phyloP scores from a whole-genome alignment of 2,888 invertebrate species.

The Coelopa pilipes region DNA sequence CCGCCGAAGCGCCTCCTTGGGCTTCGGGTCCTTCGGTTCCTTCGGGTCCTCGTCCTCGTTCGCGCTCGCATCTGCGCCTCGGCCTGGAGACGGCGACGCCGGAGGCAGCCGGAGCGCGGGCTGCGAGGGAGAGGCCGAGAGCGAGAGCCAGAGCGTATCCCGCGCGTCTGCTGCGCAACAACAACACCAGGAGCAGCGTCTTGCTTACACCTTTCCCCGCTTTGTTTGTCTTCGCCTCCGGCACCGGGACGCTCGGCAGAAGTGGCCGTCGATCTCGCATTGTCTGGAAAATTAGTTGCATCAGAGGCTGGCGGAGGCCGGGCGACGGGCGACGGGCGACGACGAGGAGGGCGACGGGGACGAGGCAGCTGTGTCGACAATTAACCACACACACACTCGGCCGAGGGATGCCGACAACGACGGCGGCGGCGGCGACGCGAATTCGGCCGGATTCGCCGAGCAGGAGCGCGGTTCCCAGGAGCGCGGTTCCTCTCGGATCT shows the following conservation, averaged over 20 bases:
- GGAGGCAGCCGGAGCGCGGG: too few species aligned
- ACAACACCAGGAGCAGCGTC: neutral
- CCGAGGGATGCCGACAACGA: too few species aligned
- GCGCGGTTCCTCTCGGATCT: constrained; percentile 3
- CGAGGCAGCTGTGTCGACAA: neutral
- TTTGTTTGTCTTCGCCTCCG: neutral
- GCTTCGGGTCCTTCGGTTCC: too few species aligned
- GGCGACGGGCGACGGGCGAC: neutral
- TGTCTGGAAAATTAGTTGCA: constrained; percentile 11
- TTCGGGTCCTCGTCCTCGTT: too few species aligned
- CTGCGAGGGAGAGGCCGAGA: neutral
- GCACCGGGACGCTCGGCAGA: neutral
- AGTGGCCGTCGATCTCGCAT: neutral
- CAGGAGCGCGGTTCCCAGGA: too few species aligned
- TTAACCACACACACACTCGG: neutral
- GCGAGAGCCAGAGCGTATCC: too few species aligned
- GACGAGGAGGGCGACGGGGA: neutral
- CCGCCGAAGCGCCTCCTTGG: too few species aligned
- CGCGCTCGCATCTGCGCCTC: too few species aligned
- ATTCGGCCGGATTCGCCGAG: too few species aligned
- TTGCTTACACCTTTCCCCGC: neutral
- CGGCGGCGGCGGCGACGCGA: too few species aligned
- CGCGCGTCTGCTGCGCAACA: too few species aligned
- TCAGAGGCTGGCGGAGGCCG: neutral
- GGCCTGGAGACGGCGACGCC: too few species aligned